Evolutionary conservation across 2,113 vertebrate species (phyloP), one percentile per base, ranked within the genome.

Genomic region (Rhagologus leucostigma): DNA sequence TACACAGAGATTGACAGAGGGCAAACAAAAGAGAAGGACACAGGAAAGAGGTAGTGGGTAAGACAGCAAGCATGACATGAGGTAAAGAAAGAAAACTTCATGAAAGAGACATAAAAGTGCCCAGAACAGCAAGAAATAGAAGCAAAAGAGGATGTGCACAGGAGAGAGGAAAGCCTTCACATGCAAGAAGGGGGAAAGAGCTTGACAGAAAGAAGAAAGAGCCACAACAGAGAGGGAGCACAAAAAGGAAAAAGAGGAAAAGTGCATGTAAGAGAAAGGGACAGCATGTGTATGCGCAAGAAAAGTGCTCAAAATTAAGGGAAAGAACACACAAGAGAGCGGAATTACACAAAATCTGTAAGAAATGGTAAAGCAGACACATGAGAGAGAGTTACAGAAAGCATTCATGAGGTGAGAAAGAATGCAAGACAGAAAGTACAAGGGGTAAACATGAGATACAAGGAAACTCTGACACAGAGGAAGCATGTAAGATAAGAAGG

Each of bases 221-320:
- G 11, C 24, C 30, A 39, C 18, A 55, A 70, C 3, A 53, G 6
- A 35, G 22, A 16, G 13, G 10, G 8, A 56, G 22, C 11, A 65
- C 16, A 56, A 65, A 39, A 63, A 46, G 29, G 15, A 33, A 24
- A 24, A 59, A 55, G 69, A 47, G 20, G 9, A 32, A 37, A 70
- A 57, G 7, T 16, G 29, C 5, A 57, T 17, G 10, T 5, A 76
- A 63, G 18, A 85, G 64, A 85, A 81, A 35, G 24, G 9, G 30
- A 41, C 26, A 50, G 23, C 4, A 13, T 30, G 27, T 3, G 9
- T 3, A 4, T 13, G 13, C 6, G 4, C 44, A 3, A 52, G 37
- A 39, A 8, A 37, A 57, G 49, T 32, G n/a, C 3, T 57, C 4
- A 3, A 35, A 74, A 44, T 63, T 15, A 77, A 47, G 14, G 27